phyloP scores from a whole-genome alignment of 2,888 invertebrate genomes.

The Candidula unifasciata region DNA sequence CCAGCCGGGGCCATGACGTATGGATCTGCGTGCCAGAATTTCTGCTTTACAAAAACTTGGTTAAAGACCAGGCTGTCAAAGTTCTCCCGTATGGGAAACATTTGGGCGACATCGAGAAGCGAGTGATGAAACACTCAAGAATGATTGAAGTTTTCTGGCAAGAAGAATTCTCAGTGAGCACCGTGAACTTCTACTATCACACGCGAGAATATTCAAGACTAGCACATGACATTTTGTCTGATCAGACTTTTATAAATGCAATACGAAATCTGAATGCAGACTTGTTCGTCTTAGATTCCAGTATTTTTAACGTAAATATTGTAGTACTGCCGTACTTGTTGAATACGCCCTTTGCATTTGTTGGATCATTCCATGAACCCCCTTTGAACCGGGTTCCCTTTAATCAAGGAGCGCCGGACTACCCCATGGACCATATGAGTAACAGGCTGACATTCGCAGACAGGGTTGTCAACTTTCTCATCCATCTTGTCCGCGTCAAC shows the following conservation, averaged over 20 bases:
- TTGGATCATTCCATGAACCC: slow-evolving; percentile 48
- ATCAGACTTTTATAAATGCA: slow-evolving; percentile 37
- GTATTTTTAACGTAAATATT: slow-evolving; percentile 47
- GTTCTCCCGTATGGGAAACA: not conserved
- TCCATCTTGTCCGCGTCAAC: slow-evolving; percentile 12
- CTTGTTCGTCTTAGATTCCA: slow-evolving; percentile 50
- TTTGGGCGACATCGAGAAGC: slow-evolving; percentile 1
- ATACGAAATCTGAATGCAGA: slow-evolving; percentile 47
- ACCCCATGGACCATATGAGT: slow-evolving; percentile 13
- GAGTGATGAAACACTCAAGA: not conserved
- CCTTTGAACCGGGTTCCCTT: slow-evolving; percentile 46
- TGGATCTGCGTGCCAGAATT: slow-evolving; percentile 19
- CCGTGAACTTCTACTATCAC: not conserved
- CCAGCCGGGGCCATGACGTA: slow-evolving; percentile 35
- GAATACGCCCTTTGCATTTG: slow-evolving; percentile 49
- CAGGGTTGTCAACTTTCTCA: slow-evolving; percentile 37
- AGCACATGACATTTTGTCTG: not conserved
- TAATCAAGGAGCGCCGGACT: slow-evolving; percentile 39
- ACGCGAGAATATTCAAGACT: not conserved
- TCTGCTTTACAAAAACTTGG: not conserved
- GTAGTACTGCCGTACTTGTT: slow-evolving; percentile 51
- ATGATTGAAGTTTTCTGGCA: slow-evolving; percentile 1
- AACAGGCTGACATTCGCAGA: slow-evolving; percentile 49
- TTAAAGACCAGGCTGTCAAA: not conserved
- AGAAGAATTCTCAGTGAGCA: not conserved